Evolutionary conservation across 2,797 vertebrate species (phyloP), one percentile per base, ranked within the genome.

Genomic region (Astyanax mexicanus): DNA sequence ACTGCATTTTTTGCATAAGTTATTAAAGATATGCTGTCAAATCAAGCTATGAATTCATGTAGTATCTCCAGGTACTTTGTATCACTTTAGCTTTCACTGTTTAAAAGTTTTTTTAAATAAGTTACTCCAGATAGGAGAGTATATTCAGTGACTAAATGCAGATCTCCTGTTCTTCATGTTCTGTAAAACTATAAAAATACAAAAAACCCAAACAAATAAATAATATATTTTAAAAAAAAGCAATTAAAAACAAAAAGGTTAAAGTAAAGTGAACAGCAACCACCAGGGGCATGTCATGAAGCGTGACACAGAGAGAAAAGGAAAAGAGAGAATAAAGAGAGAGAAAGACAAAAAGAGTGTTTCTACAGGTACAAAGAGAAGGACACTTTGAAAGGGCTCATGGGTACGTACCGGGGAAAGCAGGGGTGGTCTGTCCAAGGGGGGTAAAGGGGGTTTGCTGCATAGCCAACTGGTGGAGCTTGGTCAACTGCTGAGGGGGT

Each of bases 381-480:
- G 94, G 95, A 95, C 89, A 92, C 89, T 87, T 87, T 92, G 89
- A 95, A 89, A 94, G 96, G 97, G 96, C 78, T 55, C 54, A 84
- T 95, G 96, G 95, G 95, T 96, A 96, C 95, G 95, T 96, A 96
- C 95, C 95, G 94, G 95, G 95, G 95, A 96, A 96, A 96, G 95
- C 95, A 91, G 96, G 96, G 95, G 94, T 95, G 94, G 96, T 96
- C 95, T 97, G 96, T 96, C 96, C 96, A 86, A 97, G 95, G 93
- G 96, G 95, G 95, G 95, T 96, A 96, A 96, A 96, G 88, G 96
- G 96, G 94, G 95, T 95, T 96, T 97, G 96, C 96, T 97, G 96
- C 95, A 96, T 96, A 95, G 96, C 96, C 95, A 97, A 93, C 96
- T 97, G 95, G 95, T 97, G 95, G 94, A 97, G 95, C 95, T 97